phyloP scores from a whole-genome alignment of 2,113 vertebrate species.

The Calidris pugnax region DNA sequence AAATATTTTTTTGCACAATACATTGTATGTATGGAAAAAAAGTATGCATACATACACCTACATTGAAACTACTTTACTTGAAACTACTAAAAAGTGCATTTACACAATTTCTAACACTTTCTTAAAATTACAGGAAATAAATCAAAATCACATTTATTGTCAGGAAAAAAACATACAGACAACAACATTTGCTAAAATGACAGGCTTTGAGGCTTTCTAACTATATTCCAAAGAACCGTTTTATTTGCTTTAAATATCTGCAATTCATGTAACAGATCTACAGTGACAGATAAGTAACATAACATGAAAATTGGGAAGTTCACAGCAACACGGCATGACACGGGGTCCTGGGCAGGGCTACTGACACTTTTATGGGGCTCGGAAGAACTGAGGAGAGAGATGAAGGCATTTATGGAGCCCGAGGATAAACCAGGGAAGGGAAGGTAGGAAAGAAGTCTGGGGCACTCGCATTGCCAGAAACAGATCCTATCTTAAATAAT shows the following conservation, averaged over 20 bases:
- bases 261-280: background rate
- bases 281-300: background rate
- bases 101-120: background rate
- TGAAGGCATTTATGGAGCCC: background rate
- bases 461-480: background rate
- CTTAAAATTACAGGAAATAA: background rate
- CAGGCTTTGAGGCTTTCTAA: background rate
- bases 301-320: background rate
- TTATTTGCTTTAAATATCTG: background rate
- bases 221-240: background rate
- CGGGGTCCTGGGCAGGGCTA: background rate
- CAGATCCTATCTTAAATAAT: background rate
- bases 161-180: background rate
- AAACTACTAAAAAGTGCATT: background rate
- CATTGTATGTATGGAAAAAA: background rate
- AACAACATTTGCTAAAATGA: background rate
- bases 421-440: background rate
- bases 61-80: background rate
- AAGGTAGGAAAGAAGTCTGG: background rate
- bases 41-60: background rate
- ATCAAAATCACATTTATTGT: background rate
- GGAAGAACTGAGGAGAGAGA: background rate
- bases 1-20: slow-evolving; percentile 24
- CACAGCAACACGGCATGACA: background rate
- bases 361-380: background rate